phyloP scores from a whole-genome alignment of 2,113 vertebrate genomes.

The Syngnathus floridae region DNA sequence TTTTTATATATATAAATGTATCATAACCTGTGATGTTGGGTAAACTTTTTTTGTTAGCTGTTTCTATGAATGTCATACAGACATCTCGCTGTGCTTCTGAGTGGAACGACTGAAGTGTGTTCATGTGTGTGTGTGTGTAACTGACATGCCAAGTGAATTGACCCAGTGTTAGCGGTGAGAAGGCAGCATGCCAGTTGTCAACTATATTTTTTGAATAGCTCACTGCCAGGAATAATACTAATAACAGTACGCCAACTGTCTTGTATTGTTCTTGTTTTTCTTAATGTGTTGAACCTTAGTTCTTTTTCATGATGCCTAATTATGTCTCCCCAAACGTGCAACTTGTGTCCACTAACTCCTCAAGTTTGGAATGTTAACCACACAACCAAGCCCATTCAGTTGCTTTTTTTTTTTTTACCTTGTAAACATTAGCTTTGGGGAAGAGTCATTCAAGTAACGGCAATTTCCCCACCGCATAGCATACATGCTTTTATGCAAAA shows the following conservation, averaged over 20 bases:
- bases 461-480: conserved; percentile 18
- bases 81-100: conserved; percentile 37
- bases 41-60: conserved; percentile 28
- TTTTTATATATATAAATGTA: background rate
- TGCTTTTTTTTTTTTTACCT: background rate
- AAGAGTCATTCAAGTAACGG: conserved; percentile 26
- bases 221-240: conserved; percentile 39
- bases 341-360: conserved; percentile 34
- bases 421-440: conserved; percentile 29
- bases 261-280: background rate
- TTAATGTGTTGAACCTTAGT: conserved; percentile 37
- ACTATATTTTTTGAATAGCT: conserved; percentile 17
- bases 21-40: conserved; percentile 32
- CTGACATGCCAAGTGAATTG: conserved; percentile 49
- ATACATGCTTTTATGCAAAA: conserved; percentile 4
- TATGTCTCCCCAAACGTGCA: conserved; percentile 22
- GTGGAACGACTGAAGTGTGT: conserved; percentile 29
- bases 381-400: background rate
- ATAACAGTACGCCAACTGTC: conserved; percentile 8
- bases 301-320: conserved; percentile 23
- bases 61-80: conserved; percentile 42
- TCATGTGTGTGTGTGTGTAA: conserved; percentile 9
- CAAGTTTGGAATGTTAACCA: conserved; percentile 37
- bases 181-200: conserved; percentile 32
- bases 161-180: conserved; percentile 45